Conservation (phyloP, 2,113 vertebrate genomes). For the Syngnathus floridae region DNA sequence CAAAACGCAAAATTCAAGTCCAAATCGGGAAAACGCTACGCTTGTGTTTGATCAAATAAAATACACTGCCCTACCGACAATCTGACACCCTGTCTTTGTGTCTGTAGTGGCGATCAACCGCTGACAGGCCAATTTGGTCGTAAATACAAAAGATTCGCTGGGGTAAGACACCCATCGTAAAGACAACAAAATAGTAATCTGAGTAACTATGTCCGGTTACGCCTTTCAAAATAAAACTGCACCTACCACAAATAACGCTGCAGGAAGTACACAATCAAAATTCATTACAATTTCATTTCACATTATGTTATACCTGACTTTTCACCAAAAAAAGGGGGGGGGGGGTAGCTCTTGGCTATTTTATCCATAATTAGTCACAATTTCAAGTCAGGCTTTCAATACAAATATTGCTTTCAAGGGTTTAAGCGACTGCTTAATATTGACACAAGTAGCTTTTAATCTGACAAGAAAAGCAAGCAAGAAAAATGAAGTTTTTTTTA, state of each 20-base stretch:
- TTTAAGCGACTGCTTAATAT: too few species aligned
- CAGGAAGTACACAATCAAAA: too few species aligned
- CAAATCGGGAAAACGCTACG: neutral
- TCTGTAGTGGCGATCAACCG: slow-evolving; percentile 16
- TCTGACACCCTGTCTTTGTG: slow-evolving; percentile 8
- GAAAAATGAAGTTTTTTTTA: too few species aligned
- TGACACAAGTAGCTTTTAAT: too few species aligned
- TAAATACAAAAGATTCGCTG: slow-evolving; percentile 42
- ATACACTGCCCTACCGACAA: neutral
- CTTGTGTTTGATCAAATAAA: neutral
- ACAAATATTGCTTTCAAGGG: too few species aligned
- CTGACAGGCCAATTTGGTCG: slow-evolving; percentile 32
- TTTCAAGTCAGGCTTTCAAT: neutral
- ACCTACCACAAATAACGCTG: neutral
- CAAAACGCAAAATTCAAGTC: slow-evolving; percentile 32
- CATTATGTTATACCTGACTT: too few species aligned
- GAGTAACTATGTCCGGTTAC: accelerated
- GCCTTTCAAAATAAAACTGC: slow-evolving; percentile 37
- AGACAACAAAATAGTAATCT: neutral
- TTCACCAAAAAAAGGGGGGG: too few species aligned
- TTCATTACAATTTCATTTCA: too few species aligned
- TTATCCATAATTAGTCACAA: neutral
- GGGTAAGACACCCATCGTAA: slow-evolving; percentile 31
- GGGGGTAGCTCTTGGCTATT: too few species aligned
- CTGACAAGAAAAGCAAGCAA: too few species aligned